Evolutionary conservation across 2,888 invertebrate genomes (phyloP), one percentile per base, ranked within the genome.

Genomic region (Chrysolina haemoptera): DNA sequence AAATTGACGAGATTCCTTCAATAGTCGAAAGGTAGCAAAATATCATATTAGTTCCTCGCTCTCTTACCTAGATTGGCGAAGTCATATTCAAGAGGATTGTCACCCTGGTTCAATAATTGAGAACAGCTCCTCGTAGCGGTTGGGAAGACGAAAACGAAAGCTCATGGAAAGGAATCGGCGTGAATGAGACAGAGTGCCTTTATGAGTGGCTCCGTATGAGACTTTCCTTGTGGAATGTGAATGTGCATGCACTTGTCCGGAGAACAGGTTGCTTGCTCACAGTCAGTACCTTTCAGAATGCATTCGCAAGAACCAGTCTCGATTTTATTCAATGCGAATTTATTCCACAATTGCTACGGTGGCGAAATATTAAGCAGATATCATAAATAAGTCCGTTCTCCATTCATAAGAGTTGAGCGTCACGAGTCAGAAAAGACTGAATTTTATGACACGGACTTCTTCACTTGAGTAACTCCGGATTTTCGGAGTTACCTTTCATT

Each of bases 281-380:
- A 48, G 53, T 22, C 53, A 70, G 75, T 76, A 67, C 69, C 68
- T 74, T 76, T 71, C 76, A 71, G 69, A 75, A 71, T 75, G 69
- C 77, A 76, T 78, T 74, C 74, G 76, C 79, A 78, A 74, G 77
- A 80, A 79, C 79, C 79, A 79, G 80, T 80, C 76, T 62, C 22
- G 63, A 64, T 62, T 75, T 74, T 76, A 73, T 75, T 76, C 75
- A 35, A 66, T 50, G 48, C 74, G 77, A 73, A 77, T 79, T 77
- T 71, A 79, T 75, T 75, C 73, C 68, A 72, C 75, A 70, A 77
- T 75, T 75, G 73, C 70, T 74, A 73, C 72, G 69, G 74, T 74
- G 74, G 70, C 74, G 72, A 77, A 78, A 76, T 78, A 76, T 74
- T 78, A 74, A 78, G 71, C 71, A 71, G 64, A 35, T 62, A 35